These are phyloP conservation scores for Peromyscus maniculatus DNA, from an alignment of 2,113 vertebrate species.

Conservation along the genomic window DNA sequence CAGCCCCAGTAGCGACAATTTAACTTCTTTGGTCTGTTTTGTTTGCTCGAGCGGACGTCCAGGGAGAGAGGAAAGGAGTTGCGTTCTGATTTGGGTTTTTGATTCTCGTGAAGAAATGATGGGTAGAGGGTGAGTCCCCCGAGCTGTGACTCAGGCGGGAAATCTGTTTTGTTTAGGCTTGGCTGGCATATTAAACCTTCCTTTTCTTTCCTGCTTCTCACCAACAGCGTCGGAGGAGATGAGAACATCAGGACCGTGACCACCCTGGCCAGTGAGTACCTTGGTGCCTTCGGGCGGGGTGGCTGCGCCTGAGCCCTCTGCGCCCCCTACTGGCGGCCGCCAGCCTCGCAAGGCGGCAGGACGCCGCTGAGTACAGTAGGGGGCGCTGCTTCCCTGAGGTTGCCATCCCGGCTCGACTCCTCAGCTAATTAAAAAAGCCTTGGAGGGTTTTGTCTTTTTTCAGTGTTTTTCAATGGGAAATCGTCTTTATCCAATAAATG, in stretches of 20 bases:
- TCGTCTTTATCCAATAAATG: not conserved
- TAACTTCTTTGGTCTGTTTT: not conserved
- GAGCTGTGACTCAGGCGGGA: not conserved
- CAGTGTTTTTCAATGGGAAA: not conserved
- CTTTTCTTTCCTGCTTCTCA: not conserved
- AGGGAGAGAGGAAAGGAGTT: not conserved
- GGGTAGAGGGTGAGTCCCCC: not conserved
- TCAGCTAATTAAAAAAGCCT: not conserved
- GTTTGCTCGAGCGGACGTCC: not conserved
- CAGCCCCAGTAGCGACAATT: not conserved
- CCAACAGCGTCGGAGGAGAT: constrained; percentile 87
- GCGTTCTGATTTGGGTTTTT: not conserved
- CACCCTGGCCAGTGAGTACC: constrained; percentile 88
- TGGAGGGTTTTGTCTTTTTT: not conserved
- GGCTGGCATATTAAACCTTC: not conserved
- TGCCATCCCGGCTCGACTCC: rapidly evolving
- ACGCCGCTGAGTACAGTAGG: not conserved
- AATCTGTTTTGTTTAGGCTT: not conserved
- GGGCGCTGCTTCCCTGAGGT: constrained; percentile 28
- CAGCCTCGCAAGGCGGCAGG: not conserved
- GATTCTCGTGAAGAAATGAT: not conserved
- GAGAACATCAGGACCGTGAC: constrained; percentile 83
- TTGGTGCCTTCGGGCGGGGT: rapidly evolving
- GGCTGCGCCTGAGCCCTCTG: not conserved
- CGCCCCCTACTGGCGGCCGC: not conserved